These are phyloP conservation scores for Echeneis naucrates DNA, from an alignment of 2,797 vertebrate species.

Conservation along the genomic window DNA sequence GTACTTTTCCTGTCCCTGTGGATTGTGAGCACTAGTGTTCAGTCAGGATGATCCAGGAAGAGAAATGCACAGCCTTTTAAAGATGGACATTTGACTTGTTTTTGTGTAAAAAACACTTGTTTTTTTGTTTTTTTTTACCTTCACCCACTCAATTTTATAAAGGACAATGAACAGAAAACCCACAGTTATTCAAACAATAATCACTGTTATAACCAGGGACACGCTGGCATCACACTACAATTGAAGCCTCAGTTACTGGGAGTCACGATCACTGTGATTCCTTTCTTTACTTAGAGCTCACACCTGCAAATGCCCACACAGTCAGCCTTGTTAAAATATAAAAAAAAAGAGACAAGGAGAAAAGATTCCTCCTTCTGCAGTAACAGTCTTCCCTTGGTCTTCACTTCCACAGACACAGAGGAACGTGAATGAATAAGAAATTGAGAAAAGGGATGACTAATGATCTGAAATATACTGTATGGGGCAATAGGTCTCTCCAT, in stretches of 20 bases:
- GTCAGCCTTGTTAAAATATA: constrained; percentile 7
- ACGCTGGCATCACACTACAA: constrained; percentile 15
- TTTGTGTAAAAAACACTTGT: too few species aligned
- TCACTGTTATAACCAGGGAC: constrained; percentile 25
- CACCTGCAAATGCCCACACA: constrained; percentile 33
- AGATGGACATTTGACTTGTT: too few species aligned
- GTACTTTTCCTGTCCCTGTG: too few species aligned
- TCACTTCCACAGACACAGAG: constrained; percentile 28
- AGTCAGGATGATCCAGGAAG: too few species aligned
- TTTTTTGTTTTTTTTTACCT: too few species aligned
- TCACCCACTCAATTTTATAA: background rate
- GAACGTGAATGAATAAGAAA: constrained; percentile 46
- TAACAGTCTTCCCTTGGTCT: constrained; percentile 51
- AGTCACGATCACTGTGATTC: constrained; percentile 30
- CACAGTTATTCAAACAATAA: constrained; percentile 1
- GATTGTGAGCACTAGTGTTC: too few species aligned
- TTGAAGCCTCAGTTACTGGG: constrained; percentile 27
- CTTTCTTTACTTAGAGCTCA: constrained; percentile 25
- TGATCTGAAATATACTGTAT: constrained; percentile 37
- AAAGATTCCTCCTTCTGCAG: constrained; percentile 8
- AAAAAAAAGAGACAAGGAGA: background rate
- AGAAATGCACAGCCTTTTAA: too few species aligned
- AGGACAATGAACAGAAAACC: background rate
- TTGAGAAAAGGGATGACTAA: constrained; percentile 49
- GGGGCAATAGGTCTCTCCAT: constrained; percentile 32